Percentiles rank a stretch among this genome's conserved stretches.
phyloP scores from a whole-genome alignment of 2,888 invertebrate species.

The Candidula unifasciata region DNA sequence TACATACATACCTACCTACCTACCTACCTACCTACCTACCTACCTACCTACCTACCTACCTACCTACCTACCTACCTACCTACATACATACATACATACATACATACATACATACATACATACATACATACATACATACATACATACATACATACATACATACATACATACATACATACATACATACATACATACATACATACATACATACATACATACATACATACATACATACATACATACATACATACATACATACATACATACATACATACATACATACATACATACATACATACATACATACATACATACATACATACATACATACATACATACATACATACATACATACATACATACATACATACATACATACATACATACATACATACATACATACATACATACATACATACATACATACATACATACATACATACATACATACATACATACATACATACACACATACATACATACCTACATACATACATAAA shows the following conservation, averaged over 20 bases:
- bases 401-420: too few relatives aligned
- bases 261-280: too few relatives aligned
- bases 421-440: too few relatives aligned
- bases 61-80: too few relatives aligned
- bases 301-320: not conserved
- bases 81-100: not conserved
- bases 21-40: not conserved
- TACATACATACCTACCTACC: too few relatives aligned
- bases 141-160: slow-evolving; percentile 15
- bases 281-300: not conserved
- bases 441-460: too few relatives aligned
- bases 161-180: slow-evolving; percentile 3
- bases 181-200: slow-evolving; percentile 10
- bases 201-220: slow-evolving; percentile 5
- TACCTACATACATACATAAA: too few relatives aligned
- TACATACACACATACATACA: too few relatives aligned
- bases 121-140: not conserved
- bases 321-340: not conserved
- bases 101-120: not conserved
- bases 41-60: not conserved
- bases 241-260: too few relatives aligned
- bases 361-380: too few relatives aligned
- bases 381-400: too few relatives aligned
- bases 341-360: too few relatives aligned
- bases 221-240: not conserved